These are phyloP conservation scores for Cephus sareptanus DNA, from an alignment of 2,888 invertebrate species.

Conservation along the genomic window DNA sequence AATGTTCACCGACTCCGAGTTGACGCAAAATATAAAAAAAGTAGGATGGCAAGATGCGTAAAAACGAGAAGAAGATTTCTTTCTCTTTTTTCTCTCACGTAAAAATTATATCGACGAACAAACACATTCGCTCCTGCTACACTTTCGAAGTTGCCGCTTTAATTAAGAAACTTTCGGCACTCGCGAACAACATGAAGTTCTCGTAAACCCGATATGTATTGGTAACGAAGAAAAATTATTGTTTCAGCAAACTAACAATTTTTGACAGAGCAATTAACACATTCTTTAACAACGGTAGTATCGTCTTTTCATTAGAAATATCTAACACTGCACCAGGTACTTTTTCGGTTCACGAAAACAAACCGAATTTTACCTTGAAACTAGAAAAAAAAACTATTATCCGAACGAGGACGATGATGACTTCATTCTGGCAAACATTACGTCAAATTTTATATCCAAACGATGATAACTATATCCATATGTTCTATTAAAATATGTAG, in stretches of 20 bases:
- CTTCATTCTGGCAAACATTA: background rate
- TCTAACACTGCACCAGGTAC: background rate
- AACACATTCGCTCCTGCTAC: background rate
- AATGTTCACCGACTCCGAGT: background rate
- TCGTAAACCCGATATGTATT: background rate
- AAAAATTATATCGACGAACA: background rate
- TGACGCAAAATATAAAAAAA: background rate
- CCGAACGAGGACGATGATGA: background rate
- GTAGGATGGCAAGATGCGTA: background rate
- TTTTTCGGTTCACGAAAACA: background rate
- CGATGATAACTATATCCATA: background rate
- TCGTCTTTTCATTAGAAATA: background rate
- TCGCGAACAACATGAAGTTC: background rate
- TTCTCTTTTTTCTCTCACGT: background rate
- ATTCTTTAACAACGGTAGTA: background rate
- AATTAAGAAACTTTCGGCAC: background rate
- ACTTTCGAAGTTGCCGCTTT: background rate
- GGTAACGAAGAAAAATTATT: background rate
- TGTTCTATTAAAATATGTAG: too few relatives aligned
- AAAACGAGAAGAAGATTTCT: background rate
- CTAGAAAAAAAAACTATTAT: background rate
- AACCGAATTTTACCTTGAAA: background rate
- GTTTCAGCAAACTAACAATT: background rate
- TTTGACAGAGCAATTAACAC: background rate
- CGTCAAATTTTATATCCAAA: background rate